These are phyloP conservation scores for Sebastolobus altivelis DNA, from an alignment of 2,797 vertebrate species.

Conservation along the genomic window DNA sequence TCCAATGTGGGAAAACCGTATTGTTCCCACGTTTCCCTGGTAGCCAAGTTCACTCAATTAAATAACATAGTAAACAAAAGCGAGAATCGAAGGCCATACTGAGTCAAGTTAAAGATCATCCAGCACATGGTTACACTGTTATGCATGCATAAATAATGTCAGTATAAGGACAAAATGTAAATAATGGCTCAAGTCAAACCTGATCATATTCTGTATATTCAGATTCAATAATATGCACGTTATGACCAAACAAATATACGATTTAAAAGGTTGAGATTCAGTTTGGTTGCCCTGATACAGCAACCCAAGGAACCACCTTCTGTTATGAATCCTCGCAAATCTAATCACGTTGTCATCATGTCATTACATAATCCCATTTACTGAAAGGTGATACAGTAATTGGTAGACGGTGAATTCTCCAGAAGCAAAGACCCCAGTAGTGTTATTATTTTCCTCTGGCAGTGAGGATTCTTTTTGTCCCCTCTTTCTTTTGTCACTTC, in stretches of 20 bases:
- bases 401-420: slow-evolving; percentile 7
- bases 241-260: background rate
- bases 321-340: slow-evolving; percentile 57
- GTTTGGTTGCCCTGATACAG: slow-evolving; percentile 1
- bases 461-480: background rate
- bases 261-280: slow-evolving; percentile 9
- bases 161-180: background rate
- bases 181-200: background rate
- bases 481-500: background rate
- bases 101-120: slow-evolving; percentile 32
- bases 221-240: background rate
- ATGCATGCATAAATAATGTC: background rate
- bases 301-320: slow-evolving; percentile 16
- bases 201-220: background rate
- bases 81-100: background rate
- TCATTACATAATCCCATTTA: slow-evolving; percentile 48
- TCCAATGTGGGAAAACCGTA: slow-evolving; percentile 65
- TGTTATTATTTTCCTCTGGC: slow-evolving; percentile 2
- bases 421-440: background rate
- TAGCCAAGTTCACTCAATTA: slow-evolving; percentile 43
- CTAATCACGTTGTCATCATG: slow-evolving; percentile 56
- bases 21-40: slow-evolving; percentile 57
- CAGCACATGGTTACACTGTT: background rate
- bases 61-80: slow-evolving; percentile 45
- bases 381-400: slow-evolving; percentile 37